Percentiles rank a stretch among this genome's conserved stretches.
Evolutionary conservation across 2,888 invertebrate genomes (phyloP).

Genomic region (Criorhina ranunculi): DNA sequence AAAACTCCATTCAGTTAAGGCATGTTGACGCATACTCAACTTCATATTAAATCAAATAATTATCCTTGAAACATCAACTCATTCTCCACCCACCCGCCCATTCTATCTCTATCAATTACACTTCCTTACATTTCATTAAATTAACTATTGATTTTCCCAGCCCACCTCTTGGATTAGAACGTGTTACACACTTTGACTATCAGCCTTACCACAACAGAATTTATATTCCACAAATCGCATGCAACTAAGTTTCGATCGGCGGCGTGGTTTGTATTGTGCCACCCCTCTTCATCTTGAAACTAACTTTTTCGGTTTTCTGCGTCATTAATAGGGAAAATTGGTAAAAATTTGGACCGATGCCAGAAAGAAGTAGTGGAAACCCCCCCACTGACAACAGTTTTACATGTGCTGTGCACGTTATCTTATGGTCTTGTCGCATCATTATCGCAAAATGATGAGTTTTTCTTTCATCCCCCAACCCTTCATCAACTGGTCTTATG

Average conservation of each 20-base stretch:
- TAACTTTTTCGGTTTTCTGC: not conserved
- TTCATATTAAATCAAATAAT: conserved; percentile 16
- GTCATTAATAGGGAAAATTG: conserved; percentile 26
- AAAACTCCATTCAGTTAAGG: conserved; percentile 4
- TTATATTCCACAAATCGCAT: conserved; percentile 58
- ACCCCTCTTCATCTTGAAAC: conserved; percentile 16
- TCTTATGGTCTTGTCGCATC: conserved; percentile 48
- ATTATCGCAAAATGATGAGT: conserved; percentile 55
- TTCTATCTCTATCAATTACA: not conserved
- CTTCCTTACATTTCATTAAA: conserved; percentile 52
- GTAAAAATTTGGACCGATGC: conserved; percentile 47
- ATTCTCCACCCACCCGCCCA: not conserved
- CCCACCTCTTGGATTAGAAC: too few relatives aligned
- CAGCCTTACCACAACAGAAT: conserved; percentile 35
- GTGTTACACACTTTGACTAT: conserved; percentile 32
- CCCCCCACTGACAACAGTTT: not conserved
- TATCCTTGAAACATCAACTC: conserved; percentile 10
- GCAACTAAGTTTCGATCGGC: conserved; percentile 27
- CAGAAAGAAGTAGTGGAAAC: conserved; percentile 10
- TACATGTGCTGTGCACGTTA: not conserved
- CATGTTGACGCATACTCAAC: conserved; percentile 9
- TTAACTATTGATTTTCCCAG: conserved; percentile 63
- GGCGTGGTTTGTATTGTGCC: conserved; percentile 6
- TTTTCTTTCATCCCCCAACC: not conserved
- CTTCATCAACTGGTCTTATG: too few relatives aligned